Percentiles rank a stretch among this genome's conserved stretches.
phyloP scores from a whole-genome alignment of 2,113 vertebrate species.

The Mastomys coucha region DNA sequence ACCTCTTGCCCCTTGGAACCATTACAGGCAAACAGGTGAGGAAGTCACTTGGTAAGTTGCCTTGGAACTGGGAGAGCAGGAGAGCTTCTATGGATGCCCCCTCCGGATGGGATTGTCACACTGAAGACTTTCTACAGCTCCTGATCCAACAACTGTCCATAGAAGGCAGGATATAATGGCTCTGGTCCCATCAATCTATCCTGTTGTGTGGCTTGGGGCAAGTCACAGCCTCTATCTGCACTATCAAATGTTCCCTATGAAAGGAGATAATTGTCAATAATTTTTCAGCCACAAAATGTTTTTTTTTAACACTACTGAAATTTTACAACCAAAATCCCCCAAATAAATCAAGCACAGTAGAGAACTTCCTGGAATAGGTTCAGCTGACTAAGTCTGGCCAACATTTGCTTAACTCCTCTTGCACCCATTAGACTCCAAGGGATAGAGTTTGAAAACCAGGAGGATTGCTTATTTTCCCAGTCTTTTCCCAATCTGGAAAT shows the following conservation, averaged over 20 bases:
- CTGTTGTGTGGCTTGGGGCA: not conserved
- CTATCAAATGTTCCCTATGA: not conserved
- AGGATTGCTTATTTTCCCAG: not conserved
- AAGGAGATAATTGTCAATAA: not conserved
- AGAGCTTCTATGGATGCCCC: not conserved
- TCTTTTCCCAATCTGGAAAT: conserved; percentile 20
- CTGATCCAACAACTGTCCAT: not conserved
- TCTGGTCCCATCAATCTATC: not conserved
- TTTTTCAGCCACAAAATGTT: not conserved
- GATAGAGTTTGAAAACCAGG: not conserved
- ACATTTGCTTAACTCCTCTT: not conserved
- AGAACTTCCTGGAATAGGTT: not conserved
- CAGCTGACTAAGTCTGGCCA: no score
- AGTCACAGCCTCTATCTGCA: not conserved
- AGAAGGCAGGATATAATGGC: fast-evolving
- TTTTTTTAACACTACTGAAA: not conserved
- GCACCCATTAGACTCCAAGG: not conserved
- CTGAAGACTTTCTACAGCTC: not conserved
- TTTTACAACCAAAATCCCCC: not conserved
- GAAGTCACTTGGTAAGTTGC: conserved; percentile 36
- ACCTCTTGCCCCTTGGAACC: conserved; percentile 66
- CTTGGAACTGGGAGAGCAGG: not conserved
- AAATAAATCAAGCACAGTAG: not conserved
- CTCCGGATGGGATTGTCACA: not conserved
- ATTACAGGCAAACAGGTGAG: conserved; percentile 75